phyloP scores from a whole-genome alignment of 2,888 invertebrate species.

The Pomacea canaliculata region DNA sequence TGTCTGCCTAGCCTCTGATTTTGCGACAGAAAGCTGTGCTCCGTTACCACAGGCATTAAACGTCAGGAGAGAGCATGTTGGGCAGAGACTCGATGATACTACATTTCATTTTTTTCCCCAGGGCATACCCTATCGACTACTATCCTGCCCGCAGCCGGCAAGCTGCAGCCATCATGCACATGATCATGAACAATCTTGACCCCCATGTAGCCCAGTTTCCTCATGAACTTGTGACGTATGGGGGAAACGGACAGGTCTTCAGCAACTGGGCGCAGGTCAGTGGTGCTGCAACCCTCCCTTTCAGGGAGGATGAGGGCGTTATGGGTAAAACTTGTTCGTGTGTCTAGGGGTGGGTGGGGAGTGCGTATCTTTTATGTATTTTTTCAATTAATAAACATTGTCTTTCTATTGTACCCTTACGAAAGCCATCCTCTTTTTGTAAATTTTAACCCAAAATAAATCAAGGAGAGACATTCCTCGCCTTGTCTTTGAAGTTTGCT shows the following conservation, averaged over 20 bases:
- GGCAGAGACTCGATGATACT: too few species aligned
- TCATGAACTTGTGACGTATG: conserved; percentile 77
- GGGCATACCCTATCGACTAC: conserved; percentile 73
- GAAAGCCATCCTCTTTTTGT: too few species aligned
- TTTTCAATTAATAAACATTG: background rate
- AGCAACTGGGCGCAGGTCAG: conserved; percentile 76
- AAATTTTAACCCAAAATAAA: too few species aligned
- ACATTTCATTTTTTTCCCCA: conserved; percentile 39
- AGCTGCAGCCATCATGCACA: conserved; percentile 75
- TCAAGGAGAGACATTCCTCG: too few species aligned
- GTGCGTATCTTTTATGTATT: background rate
- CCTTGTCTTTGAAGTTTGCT: too few species aligned
- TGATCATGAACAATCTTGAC: conserved; percentile 78
- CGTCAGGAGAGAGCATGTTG: too few species aligned
- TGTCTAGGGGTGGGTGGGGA: background rate
- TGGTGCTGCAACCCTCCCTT: background rate
- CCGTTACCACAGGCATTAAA: too few species aligned
- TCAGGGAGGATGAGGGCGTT: background rate
- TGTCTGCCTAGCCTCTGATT: too few species aligned
- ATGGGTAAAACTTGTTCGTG: background rate
- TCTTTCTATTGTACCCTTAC: too few species aligned
- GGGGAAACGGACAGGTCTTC: conserved; percentile 77
- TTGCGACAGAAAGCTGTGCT: too few species aligned
- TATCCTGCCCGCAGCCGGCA: conserved; percentile 71
- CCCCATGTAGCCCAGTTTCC: conserved; percentile 76